Base-by-base conservation (phyloP, 2,797 vertebrate species). In the Betta splendens region DNA sequence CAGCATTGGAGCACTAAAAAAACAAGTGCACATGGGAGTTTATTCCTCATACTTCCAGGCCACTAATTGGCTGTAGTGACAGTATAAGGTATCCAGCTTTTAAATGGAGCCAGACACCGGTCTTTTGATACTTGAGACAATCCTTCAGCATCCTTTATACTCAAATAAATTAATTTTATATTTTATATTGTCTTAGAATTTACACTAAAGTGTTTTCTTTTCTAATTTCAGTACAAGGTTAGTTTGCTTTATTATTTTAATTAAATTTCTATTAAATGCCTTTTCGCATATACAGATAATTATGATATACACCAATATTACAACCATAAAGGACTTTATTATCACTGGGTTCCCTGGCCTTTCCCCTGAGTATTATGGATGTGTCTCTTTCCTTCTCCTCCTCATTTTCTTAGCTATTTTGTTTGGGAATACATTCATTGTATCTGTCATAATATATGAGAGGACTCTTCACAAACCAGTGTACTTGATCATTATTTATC, bases 281-380 rank as follows among this genome's bases (percentile, higher is more conserved):
- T n/a, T n/a, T 31, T 8, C 31, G 46, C 46, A 15, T 20, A 0
- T 21, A 1, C 8, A 21, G 1, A 6, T 13, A 23, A 79, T 37
- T 6, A 84, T 86, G 77, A 45, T 38, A 29, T 11, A 52, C 26
- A 62, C 15, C 0, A 89, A 86, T 47, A 45, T 53, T 9, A 86
- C 84, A 17, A 65, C 31, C 5, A 52, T 87, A 40, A 78, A 64
- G 9, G 51, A 90, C 15, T 91, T 92, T 44, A 16, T 79, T 9
- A 84, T 92, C 12, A 43, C 63, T 42, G 92, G 91, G 50, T 91
- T 92, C 45, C 85, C 86, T 20, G 85, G 77, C 57, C 83, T 90
- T 38, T 64, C 56, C 2, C 46, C 70, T 9, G 17, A 75, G 10
- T 82, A 89, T 70, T 57, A 81, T 49, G 56, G 62, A 11, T 21